These are phyloP conservation scores for Sericinus montela DNA, from an alignment of 2,888 invertebrate species.

Conservation along the genomic window DNA sequence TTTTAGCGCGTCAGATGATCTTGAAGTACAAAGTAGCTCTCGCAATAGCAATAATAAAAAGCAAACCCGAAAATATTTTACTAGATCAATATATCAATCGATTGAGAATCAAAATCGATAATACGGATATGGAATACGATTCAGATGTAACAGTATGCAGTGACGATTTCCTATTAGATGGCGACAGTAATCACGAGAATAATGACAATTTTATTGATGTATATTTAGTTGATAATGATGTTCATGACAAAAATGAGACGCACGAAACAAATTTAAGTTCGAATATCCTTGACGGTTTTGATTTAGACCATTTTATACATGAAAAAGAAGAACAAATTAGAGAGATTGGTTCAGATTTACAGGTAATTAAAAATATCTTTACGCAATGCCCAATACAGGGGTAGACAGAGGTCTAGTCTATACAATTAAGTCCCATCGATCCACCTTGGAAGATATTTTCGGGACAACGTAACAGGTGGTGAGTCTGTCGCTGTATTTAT, in stretches of 20 bases:
- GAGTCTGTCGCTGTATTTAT: too few species aligned
- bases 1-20: conserved; percentile 38
- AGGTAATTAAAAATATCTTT: too few species aligned
- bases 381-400: too few species aligned
- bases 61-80: conserved; percentile 39
- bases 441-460: too few species aligned
- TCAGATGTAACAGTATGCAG: conserved; percentile 37
- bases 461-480: too few species aligned
- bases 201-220: background rate
- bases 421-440: too few species aligned
- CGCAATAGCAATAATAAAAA: conserved; percentile 45
- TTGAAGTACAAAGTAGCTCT: conserved; percentile 46
- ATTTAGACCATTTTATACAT: background rate
- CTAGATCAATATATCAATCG: conserved; percentile 36
- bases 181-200: conserved; percentile 1
- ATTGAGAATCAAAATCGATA: conserved; percentile 34
- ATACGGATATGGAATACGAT: conserved; percentile 29
- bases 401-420: too few species aligned
- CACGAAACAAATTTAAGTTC: background rate
- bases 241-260: background rate
- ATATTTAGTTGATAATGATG: background rate
- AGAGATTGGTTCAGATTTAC: background rate
- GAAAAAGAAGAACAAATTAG: background rate
- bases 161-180: conserved; percentile 45
- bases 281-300: conserved; percentile 10